Conservation (phyloP, 2,888 invertebrate genomes). For the Nomada goodeniana region DNA sequence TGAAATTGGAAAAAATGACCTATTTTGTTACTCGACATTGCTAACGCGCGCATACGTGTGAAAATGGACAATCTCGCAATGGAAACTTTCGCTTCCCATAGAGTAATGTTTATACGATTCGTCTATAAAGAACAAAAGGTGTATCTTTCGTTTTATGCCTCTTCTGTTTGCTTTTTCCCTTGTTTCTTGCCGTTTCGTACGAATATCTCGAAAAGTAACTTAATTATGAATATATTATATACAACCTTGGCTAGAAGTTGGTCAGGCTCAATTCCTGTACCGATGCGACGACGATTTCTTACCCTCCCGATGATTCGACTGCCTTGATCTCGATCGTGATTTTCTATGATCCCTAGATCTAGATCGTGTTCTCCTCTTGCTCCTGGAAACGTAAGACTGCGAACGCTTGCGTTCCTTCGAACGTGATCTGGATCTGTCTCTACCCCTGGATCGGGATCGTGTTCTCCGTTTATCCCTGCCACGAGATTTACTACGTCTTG, state of each 20-base stretch:
- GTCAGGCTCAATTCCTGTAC: conserved; percentile 81
- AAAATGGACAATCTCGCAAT: conserved; percentile 41
- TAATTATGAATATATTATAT: conserved; percentile 67
- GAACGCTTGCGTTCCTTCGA: conserved; percentile 76
- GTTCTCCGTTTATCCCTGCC: conserved; percentile 73
- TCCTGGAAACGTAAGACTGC: conserved; percentile 75
- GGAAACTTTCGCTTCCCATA: conserved; percentile 30
- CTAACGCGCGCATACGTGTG: conserved; percentile 9
- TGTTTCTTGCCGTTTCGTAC: conserved; percentile 29
- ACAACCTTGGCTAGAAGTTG: conserved; percentile 74
- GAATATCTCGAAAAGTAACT: conserved; percentile 53
- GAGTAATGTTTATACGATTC: conserved; percentile 2
- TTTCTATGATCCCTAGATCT: conserved; percentile 75
- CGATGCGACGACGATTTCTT: conserved; percentile 82
- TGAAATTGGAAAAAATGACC: conserved; percentile 26
- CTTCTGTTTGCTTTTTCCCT: not conserved
- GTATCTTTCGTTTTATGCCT: conserved; percentile 3
- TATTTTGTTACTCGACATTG: conserved; percentile 19
- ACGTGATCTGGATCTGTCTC: conserved; percentile 70
- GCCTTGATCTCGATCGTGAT: conserved; percentile 77
- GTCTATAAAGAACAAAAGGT: conserved; percentile 39
- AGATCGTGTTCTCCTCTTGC: conserved; percentile 72
- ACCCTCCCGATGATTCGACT: conserved; percentile 81
- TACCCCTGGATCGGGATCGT: conserved; percentile 68
- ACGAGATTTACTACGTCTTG: conserved; percentile 69